Evolutionary conservation across 1,140 invertebrate species (phyloP).

Genomic region (Ooceraea biroi): DNA sequence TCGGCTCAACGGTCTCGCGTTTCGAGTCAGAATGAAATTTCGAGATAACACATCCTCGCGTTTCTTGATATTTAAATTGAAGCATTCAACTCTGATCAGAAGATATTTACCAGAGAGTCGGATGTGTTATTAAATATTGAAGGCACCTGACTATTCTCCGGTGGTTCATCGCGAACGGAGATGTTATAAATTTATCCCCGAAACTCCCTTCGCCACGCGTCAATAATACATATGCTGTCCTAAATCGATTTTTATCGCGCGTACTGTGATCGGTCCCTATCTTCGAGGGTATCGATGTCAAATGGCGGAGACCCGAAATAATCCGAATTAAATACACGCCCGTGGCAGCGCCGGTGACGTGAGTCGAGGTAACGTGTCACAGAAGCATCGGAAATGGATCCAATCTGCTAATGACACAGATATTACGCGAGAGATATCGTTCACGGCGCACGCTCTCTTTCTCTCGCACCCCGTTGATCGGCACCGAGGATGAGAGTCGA

Average conservation of each 20-base stretch:
- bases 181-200: background rate
- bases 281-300: conserved; percentile 18
- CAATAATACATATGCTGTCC: background rate
- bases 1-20: background rate
- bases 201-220: background rate
- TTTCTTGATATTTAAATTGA: background rate
- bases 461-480: background rate
- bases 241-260: conserved; percentile 13
- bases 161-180: background rate
- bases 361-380: conserved; percentile 22
- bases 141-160: background rate
- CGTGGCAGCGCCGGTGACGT: background rate
- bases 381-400: conserved; percentile 53
- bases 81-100: background rate
- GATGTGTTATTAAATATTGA: background rate
- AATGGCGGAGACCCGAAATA: conserved; percentile 19
- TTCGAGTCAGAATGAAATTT: background rate
- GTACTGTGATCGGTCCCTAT: conserved; percentile 24
- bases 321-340: background rate
- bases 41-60: background rate
- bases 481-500: conserved; percentile 21
- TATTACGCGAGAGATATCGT: conserved; percentile 30
- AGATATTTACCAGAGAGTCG: background rate
- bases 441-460: background rate
- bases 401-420: conserved; percentile 52